Conservation (phyloP, 2,888 invertebrate genomes). For the Athalia rosae region DNA sequence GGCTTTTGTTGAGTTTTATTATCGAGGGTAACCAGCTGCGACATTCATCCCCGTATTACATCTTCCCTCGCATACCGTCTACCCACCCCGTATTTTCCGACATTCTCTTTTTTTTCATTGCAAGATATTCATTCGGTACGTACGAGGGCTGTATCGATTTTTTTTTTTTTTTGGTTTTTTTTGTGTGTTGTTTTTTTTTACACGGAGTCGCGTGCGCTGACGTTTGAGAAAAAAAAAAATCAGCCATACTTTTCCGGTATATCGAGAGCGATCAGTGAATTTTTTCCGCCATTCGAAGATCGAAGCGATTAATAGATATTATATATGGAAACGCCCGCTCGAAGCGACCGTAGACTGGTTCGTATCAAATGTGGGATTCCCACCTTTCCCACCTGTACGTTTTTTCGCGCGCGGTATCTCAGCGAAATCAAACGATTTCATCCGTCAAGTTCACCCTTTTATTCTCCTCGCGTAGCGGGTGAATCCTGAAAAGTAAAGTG, state of each 20-base stretch:
- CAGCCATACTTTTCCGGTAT: too few species aligned
- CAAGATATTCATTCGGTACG: slow-evolving; percentile 24
- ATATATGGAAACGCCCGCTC: too few species aligned
- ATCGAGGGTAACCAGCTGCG: slow-evolving; percentile 42
- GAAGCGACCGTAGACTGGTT: too few species aligned
- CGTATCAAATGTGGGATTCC: background rate
- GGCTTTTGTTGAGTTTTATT: slow-evolving; percentile 40
- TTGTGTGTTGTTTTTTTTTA: too few species aligned
- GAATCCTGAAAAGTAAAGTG: slow-evolving; percentile 15
- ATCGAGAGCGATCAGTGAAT: too few species aligned
- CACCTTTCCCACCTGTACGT: slow-evolving; percentile 10
- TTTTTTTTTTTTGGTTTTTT: background rate
- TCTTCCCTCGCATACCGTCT: background rate
- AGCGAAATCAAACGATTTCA: background rate
- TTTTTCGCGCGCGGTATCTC: background rate
- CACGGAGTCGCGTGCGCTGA: too few species aligned
- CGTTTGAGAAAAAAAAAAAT: too few species aligned
- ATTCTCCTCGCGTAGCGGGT: slow-evolving; percentile 2
- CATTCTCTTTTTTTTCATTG: slow-evolving; percentile 21
- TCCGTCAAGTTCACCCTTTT: slow-evolving; percentile 16
- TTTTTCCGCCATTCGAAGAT: too few species aligned
- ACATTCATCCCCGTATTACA: slow-evolving; percentile 17
- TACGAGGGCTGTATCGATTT: background rate
- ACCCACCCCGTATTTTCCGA: slow-evolving; percentile 6
- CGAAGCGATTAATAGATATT: too few species aligned